Evolutionary conservation across 1,140 invertebrate genomes (phyloP), one percentile per base, ranked within the genome.

Genomic region (Cyclargus thomasi): DNA sequence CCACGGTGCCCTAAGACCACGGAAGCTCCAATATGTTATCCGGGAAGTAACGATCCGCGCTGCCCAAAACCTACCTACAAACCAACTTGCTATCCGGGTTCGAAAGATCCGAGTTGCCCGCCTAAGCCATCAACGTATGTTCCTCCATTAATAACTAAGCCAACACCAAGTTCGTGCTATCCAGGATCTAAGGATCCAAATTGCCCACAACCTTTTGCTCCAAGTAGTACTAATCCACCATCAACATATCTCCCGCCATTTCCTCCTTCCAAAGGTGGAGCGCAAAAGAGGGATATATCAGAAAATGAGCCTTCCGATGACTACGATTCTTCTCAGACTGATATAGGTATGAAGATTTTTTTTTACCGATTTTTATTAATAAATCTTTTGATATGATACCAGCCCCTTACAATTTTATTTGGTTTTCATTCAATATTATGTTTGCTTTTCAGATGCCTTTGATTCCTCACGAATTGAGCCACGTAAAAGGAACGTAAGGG

Each of bases 151-250:
- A 8, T 78, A 73, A 22, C 75, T 84, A 53, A 74, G 74, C 66
- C 85, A 7, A 85, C 88, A 5, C 89, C 90, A 8, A 86, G 85
- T 63, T 90, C 90, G 36, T 93, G 92, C 72, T 93, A 91, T 69
- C 92, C 92, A 6, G 93, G 93, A 53, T 92, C 92, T 11, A 90
- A 81, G 57, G 92, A 94, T 85, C 92, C 92, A 7, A 92, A 91
- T 65, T 94, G 93, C 69, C 92, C 92, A 4, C 88, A 91, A 69
- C 90, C 90, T 22, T 91, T 90, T 18, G 84, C 82, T 17, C 90
- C 90, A n/a, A 88, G 81, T 53, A 92, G 91, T 39, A 92, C 91
- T 14, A 92, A 91, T 62, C 91, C 92, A 53, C 91, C 92, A 17
- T 86, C 90, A 36, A 92, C 91, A 2, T 92, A 92, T 70, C 77